phyloP scores from a whole-genome alignment of 2,797 vertebrate genomes.

The Odontamblyopus lacepedii region DNA sequence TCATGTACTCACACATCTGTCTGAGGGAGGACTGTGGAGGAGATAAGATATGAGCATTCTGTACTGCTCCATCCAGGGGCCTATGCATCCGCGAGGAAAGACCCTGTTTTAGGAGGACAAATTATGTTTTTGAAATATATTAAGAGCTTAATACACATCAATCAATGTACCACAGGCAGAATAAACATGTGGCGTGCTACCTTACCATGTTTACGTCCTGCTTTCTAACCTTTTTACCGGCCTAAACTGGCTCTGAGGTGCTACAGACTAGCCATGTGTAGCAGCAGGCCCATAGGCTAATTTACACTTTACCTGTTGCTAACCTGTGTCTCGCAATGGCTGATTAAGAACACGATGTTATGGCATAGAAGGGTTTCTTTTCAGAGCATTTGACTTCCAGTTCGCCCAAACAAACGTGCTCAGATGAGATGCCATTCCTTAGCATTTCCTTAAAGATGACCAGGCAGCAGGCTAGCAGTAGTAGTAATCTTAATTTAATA shows the following conservation, averaged over 20 bases:
- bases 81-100: not conserved
- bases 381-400: too few relatives aligned
- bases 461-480: too few relatives aligned
- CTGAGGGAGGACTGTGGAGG: not conserved
- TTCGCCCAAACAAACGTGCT: not conserved
- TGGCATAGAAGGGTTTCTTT: not conserved
- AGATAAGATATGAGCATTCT: not conserved
- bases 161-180: not conserved
- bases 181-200: not conserved
- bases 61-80: not conserved
- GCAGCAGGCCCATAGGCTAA: not conserved
- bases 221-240: too few relatives aligned
- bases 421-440: not conserved
- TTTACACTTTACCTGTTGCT: not conserved
- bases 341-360: not conserved
- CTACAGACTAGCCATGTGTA: not conserved
- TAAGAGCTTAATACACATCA: not conserved
- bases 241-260: not conserved
- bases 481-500: too few relatives aligned
- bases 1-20: slow-evolving; percentile 31
- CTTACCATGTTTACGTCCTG: too few relatives aligned
- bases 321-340: not conserved
- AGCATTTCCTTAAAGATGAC: not conserved
- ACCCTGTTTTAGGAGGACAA: not conserved
- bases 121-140: not conserved